These are phyloP conservation scores for Ericerus pela DNA, from an alignment of 1,140 invertebrate genomes.

Conservation along the genomic window DNA sequence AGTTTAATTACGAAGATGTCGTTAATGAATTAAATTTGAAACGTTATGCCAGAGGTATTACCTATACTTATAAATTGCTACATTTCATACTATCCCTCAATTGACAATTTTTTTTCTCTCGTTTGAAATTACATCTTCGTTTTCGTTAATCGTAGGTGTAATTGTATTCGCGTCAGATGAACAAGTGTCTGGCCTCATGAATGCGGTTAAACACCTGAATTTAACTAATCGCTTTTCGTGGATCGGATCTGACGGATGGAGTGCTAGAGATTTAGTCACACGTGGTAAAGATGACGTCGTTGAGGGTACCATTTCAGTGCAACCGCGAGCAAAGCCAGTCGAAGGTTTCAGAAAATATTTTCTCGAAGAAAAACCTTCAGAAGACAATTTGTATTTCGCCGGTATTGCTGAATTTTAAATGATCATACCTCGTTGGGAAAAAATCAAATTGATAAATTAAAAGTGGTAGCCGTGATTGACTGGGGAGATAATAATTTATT, in stretches of 20 bases:
- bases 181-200: conserved; percentile 87
- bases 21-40: conserved; percentile 67
- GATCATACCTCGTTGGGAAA: not conserved
- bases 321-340: conserved; percentile 76
- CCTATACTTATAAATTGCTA: conserved; percentile 6
- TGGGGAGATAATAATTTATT: too few relatives aligned
- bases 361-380: conserved; percentile 54
- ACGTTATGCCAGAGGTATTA: conserved; percentile 65
- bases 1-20: conserved; percentile 68
- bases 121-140: too few relatives aligned
- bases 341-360: conserved; percentile 79
- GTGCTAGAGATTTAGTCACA: conserved; percentile 67
- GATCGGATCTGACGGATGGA: conserved; percentile 92
- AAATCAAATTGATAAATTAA: too few relatives aligned
- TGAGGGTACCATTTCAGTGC: conserved; percentile 79
- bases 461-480: too few relatives aligned
- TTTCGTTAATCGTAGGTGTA: conserved; percentile 49
- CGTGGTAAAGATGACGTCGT: conserved; percentile 77
- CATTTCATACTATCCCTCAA: too few relatives aligned
- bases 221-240: conserved; percentile 83
- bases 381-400: conserved; percentile 86
- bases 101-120: too few relatives aligned
- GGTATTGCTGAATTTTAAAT: conserved; percentile 41
- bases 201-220: conserved; percentile 67
- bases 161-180: conserved; percentile 93